Evolutionary conservation across 2,888 invertebrate genomes (phyloP).

Genomic region (Drosophila meridionalis): DNA sequence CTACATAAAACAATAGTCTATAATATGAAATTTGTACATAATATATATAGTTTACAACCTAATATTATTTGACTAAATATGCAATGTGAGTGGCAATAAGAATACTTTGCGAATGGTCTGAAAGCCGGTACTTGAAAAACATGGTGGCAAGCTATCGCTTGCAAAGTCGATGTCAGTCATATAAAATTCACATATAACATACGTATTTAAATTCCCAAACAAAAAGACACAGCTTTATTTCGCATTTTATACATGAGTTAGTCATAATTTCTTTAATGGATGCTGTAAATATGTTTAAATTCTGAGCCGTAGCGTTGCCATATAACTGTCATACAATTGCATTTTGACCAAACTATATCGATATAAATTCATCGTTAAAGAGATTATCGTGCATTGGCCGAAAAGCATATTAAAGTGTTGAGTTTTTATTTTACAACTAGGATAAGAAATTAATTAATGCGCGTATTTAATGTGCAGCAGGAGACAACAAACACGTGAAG

Average conservation of each 20-base stretch:
- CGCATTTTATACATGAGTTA: not conserved
- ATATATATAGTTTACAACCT: not conserved
- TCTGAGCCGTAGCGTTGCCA: conserved; percentile 33
- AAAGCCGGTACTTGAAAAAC: conserved; percentile 40
- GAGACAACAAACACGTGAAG: conserved; percentile 46
- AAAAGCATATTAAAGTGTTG: conserved; percentile 50
- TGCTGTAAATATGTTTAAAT: not conserved
- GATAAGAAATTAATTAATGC: conserved; percentile 56
- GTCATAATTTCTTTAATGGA: not conserved
- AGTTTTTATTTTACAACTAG: conserved; percentile 53
- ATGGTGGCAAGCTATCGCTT: conserved; percentile 46
- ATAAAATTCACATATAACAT: not conserved
- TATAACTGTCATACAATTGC: not conserved
- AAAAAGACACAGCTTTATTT: not conserved
- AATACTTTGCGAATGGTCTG: not conserved
- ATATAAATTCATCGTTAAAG: conserved; percentile 31
- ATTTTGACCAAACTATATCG: conserved; percentile 26
- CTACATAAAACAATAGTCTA: not conserved
- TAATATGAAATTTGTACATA: not conserved
- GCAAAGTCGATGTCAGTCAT: not conserved
- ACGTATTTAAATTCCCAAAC: no score
- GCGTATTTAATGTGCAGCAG: conserved; percentile 56
- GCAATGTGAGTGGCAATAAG: conserved; percentile 11
- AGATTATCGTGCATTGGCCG: conserved; percentile 46
- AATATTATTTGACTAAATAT: conserved; percentile 21